Base-by-base conservation (phyloP, 2,113 vertebrate species). In the Pitta sordida region DNA sequence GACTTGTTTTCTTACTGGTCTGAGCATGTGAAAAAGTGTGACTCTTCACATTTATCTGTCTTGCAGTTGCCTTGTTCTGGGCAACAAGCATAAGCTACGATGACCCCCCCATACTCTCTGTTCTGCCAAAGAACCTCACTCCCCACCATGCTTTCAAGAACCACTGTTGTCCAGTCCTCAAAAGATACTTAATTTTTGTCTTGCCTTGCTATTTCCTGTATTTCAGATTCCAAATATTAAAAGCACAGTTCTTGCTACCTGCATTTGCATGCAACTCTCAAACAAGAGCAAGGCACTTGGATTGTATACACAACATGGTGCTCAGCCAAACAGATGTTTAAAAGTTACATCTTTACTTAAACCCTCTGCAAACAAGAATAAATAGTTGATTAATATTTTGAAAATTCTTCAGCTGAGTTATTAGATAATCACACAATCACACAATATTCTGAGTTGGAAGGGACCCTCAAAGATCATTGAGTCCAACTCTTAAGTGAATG, bases 121-220 rank as follows among this genome's bases (percentile, higher is more conserved):
- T 15, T 67, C 48, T 60, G 27, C 14, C 22, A 44, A 59, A 88
- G 11, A 11, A 16, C 24, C 52, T 67, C 23, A 77, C 2, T 1
- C 1, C 4, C 6, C 5, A 1, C 0, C n/a, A 12, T 52, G 7
- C 3, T 8, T 71, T 68, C 62, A 75, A 51, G 11, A 89, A 6
- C 8, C 2, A 11, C 52, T 64, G 6, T 37, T 64, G 23, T 49
- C 26, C 49, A 41, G 3, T 26, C 48, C 27, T 85, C 44, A 52
- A 4, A 56, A 71, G 17, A n/a, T 17, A 37, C 8, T 34, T 43
- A 21, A 37, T 56, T 36, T 87, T 90, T 85, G 10, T 12, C 17
- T 13, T 75, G 44, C 13, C 32, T 52, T 65, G 19, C 17, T 83
- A 24, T 53, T 77, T 77, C 63, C 53, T 36, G 3, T 48, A n/a